Percentiles rank a stretch among this genome's conserved stretches.
phyloP scores from a whole-genome alignment of 1,140 invertebrate genomes.

The Cydia amplana region DNA sequence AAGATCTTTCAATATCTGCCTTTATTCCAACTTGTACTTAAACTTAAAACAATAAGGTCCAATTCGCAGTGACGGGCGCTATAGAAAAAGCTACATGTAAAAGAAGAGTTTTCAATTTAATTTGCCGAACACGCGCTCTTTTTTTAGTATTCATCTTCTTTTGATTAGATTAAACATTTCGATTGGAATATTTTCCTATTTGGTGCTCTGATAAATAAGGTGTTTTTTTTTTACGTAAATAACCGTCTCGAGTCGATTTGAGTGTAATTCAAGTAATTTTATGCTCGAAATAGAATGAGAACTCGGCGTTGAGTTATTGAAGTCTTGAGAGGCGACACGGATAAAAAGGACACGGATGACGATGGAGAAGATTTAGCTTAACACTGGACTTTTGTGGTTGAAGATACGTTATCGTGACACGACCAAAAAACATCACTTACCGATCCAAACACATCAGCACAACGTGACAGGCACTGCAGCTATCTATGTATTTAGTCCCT shows the following conservation, averaged over 20 bases:
- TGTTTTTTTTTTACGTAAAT: background rate
- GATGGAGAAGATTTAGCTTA: no score
- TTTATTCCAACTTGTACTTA: slow-evolving; percentile 37
- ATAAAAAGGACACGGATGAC: no score
- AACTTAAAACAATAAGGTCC: slow-evolving; percentile 12
- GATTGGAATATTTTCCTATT: slow-evolving; percentile 55
- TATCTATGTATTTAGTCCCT: no score
- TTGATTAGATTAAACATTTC: slow-evolving; percentile 63
- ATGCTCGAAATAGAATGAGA: no score
- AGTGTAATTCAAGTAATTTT: background rate
- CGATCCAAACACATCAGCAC: no score
- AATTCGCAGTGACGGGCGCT: slow-evolving; percentile 37
- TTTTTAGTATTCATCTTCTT: slow-evolving; percentile 72
- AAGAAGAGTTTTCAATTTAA: slow-evolving; percentile 72
- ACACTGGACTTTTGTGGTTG: no score
- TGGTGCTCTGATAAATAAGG: background rate
- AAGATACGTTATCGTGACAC: no score
- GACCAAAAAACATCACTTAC: no score
- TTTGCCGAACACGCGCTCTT: slow-evolving; percentile 70
- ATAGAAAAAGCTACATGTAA: slow-evolving; percentile 40
- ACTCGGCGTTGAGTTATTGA: no score
- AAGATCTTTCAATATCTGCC: slow-evolving; percentile 32
- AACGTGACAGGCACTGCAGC: no score
- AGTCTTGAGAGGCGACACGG: no score
- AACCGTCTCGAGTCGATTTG: background rate